Evolutionary conservation across 2,888 invertebrate genomes (phyloP).

Genomic region (Lithophane semibrunnea): DNA sequence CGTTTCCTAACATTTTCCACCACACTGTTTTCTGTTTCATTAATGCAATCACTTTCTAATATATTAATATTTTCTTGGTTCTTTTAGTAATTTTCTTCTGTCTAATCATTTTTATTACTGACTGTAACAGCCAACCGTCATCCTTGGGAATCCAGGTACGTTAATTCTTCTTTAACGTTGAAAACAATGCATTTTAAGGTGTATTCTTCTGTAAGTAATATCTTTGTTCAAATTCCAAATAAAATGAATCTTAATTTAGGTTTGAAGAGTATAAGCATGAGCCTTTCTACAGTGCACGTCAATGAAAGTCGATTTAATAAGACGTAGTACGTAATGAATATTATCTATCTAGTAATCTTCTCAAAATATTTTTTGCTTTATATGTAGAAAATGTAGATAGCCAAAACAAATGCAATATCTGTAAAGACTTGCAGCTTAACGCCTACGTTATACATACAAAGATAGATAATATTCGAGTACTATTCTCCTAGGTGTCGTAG

Average conservation of each 20-base stretch:
- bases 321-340: not conserved
- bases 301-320: not conserved
- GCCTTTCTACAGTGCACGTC: not conserved
- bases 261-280: not conserved
- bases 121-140: slow-evolving; percentile 71
- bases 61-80: slow-evolving; percentile 80
- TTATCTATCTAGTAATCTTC: not conserved
- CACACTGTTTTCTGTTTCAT: slow-evolving; percentile 76
- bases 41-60: slow-evolving; percentile 82
- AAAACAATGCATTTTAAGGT: slow-evolving; percentile 39
- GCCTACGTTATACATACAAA: not conserved
- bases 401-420: not conserved
- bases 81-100: slow-evolving; percentile 71
- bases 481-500: not conserved
- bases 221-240: slow-evolving; percentile 3
- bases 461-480: slow-evolving; percentile 5
- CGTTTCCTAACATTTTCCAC: slow-evolving; percentile 79
- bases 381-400: not conserved
- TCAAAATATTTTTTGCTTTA: not conserved
- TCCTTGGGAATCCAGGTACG: slow-evolving; percentile 72
- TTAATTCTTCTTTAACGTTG: slow-evolving; percentile 58
- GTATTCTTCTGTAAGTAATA: slow-evolving; percentile 45
- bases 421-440: not conserved
- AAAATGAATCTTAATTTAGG: not conserved
- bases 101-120: slow-evolving; percentile 62